These are phyloP conservation scores for Gadopsis bispinosus DNA, from an alignment of 2,797 vertebrate species.

Conservation along the genomic window DNA sequence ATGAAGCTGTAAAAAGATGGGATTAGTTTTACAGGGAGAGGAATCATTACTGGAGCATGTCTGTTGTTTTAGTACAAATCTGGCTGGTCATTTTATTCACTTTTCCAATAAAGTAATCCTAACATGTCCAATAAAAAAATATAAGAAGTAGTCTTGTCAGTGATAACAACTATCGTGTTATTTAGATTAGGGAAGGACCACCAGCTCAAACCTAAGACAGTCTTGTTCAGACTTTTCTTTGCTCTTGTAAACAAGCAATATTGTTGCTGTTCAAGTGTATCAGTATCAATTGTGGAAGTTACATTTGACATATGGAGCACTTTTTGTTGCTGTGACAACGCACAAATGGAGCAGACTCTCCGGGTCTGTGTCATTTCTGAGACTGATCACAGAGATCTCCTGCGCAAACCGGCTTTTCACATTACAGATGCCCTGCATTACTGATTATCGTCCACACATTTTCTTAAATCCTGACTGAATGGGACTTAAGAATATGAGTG, in stretches of 20 bases:
- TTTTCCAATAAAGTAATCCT: not conserved
- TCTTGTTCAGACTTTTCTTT: conserved; percentile 20
- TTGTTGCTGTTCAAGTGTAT: conserved; percentile 15
- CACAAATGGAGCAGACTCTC: conserved; percentile 24
- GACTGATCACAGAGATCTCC: conserved; percentile 30
- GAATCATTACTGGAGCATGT: conserved; percentile 16
- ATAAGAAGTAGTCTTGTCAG: not conserved
- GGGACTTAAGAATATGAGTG: conserved; percentile 10
- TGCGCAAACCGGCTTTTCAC: conserved; percentile 21
- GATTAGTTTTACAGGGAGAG: conserved; percentile 47
- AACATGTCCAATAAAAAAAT: conserved; percentile 3
- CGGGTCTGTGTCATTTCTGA: conserved; percentile 27
- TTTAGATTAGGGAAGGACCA: not conserved
- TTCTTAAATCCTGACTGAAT: conserved; percentile 32
- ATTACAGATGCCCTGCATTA: conserved; percentile 23
- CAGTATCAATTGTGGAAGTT: conserved; percentile 24
- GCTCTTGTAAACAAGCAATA: conserved; percentile 8
- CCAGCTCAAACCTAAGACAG: conserved; percentile 4
- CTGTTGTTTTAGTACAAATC: conserved; percentile 33
- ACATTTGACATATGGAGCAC: conserved; percentile 24
- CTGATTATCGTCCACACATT: conserved; percentile 13
- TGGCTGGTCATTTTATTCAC: conserved; percentile 4
- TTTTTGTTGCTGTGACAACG: conserved; percentile 17
- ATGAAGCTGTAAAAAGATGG: conserved; percentile 43
- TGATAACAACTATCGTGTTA: conserved; percentile 6